Evolutionary conservation across 1,140 invertebrate species (phyloP).

Genomic region (Trichonephila inaurata): DNA sequence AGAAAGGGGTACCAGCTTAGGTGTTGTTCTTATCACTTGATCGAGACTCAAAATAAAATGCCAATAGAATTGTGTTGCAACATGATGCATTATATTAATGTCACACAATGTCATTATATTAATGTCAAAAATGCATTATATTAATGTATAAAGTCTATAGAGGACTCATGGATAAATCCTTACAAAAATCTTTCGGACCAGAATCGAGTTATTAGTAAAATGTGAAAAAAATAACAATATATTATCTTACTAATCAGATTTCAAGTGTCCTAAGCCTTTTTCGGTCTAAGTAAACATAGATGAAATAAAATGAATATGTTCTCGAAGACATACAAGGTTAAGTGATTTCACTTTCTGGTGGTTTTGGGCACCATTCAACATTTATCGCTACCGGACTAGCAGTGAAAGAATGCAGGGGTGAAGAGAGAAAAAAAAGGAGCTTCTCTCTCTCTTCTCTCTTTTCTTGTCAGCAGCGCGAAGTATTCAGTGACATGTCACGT

Average conservation of each 20-base stretch:
- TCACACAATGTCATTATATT: too few species aligned
- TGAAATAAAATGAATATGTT: neutral
- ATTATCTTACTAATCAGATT: neutral
- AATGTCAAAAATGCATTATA: too few species aligned
- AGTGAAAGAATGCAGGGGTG: neutral
- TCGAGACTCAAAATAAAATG: too few species aligned
- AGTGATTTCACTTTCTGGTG: constrained; percentile 33
- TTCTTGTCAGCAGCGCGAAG: neutral
- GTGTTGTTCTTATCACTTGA: neutral
- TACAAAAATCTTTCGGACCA: neutral
- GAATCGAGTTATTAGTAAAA: neutral
- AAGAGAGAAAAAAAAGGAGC: too few species aligned
- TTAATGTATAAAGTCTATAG: too few species aligned
- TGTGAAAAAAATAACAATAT: too few species aligned
- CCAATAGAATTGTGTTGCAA: too few species aligned
- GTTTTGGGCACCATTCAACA: neutral
- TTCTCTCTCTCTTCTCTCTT: too few species aligned
- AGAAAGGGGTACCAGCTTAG: neutral
- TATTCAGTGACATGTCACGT: too few species aligned
- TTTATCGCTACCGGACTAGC: neutral
- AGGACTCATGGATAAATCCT: neutral
- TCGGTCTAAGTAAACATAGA: neutral
- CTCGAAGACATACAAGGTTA: neutral
- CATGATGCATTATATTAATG: too few species aligned
- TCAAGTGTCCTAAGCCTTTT: neutral